These are phyloP conservation scores for Pristionchus entomophagus DNA, from an alignment of 2,888 invertebrate genomes.

Conservation along the genomic window DNA sequence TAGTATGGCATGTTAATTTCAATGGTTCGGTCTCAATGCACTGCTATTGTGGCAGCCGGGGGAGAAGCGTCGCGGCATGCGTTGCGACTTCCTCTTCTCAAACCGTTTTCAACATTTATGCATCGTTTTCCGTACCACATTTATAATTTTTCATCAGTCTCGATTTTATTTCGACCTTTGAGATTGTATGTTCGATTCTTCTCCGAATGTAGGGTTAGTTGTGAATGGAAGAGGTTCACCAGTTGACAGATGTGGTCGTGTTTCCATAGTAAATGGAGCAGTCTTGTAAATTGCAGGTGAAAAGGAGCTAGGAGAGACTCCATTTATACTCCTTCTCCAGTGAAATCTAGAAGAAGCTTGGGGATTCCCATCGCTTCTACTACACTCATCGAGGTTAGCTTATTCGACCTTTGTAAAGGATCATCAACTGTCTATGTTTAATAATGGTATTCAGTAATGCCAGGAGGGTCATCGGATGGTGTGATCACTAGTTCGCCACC, in stretches of 20 bases:
- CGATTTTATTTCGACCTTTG: too few relatives aligned
- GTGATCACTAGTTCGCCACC: slow-evolving; percentile 41
- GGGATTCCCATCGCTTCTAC: neutral
- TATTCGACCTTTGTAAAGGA: too few relatives aligned
- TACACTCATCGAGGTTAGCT: neutral
- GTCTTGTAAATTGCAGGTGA: slow-evolving; percentile 40
- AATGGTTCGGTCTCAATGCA: slow-evolving; percentile 26
- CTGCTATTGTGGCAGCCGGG: slow-evolving; percentile 26
- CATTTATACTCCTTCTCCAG: slow-evolving; percentile 30
- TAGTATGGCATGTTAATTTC: neutral
- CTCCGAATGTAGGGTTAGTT: neutral
- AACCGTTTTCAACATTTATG: slow-evolving; percentile 34
- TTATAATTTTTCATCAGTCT: neutral
- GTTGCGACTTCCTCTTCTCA: slow-evolving; percentile 7
- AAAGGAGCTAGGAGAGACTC: slow-evolving; percentile 5
- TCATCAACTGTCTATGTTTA: too few relatives aligned
- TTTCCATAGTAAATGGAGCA: slow-evolving; percentile 33
- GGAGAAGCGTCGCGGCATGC: slow-evolving; percentile 37
- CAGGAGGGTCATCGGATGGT: slow-evolving; percentile 31
- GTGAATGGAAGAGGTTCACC: neutral
- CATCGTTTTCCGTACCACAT: slow-evolving; percentile 13
- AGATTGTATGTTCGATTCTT: too few relatives aligned
- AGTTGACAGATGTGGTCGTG: neutral
- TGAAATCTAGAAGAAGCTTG: neutral
- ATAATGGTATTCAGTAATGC: slow-evolving; percentile 37